Base-by-base conservation (phyloP, 2,113 vertebrate species). In the Misgurnus mizolepis region DNA sequence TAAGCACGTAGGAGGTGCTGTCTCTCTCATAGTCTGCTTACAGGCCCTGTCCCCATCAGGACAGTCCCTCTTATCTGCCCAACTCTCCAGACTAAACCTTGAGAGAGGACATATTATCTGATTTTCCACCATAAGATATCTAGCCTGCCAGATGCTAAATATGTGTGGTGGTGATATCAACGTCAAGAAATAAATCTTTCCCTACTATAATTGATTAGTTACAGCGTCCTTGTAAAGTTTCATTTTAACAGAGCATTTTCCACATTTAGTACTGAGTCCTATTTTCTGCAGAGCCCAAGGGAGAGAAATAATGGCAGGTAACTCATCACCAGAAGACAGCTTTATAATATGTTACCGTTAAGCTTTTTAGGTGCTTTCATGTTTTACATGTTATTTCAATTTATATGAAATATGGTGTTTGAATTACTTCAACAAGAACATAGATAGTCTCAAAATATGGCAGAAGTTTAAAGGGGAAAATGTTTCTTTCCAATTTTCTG, bases 231-330 rank as follows among this genome's bases (percentile, higher is more conserved):
- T 76, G 61, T 64, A 34, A 56, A 41, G 61, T 72, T 41, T 80
- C 34, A 55, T 64, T 53, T 66, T 11, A 80, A 64, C 4, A 66
- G 49, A 56, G 22, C 41, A 0, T 55, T 22, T 73, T 75, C 47
- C 53, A 62, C 56, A 22, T 82, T 69, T 65, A 64, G 64, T 39
- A 45, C 47, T 49, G 27, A 66, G 56, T 39, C 27, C 61, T 74
- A 53, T 69, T 69, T 76, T 55, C 73, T 76, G 73, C 50, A 64
- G 12, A 55, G 58, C 82, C 78, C 56, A 53, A 27, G 58, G 78
- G 72, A 74, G 40, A 27, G 64, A 64, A 75, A 56, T 74, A 79
- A 83, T 76, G 12, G 56, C 56, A 80, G 27, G 60, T 55, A 39
- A 47, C 39, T 79, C 50, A 69, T 58, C 27, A 75, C 53, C 55